Evolutionary conservation across 2,888 invertebrate species (phyloP), one percentile per base, ranked within the genome.

Genomic region (Amaurobius ferox): DNA sequence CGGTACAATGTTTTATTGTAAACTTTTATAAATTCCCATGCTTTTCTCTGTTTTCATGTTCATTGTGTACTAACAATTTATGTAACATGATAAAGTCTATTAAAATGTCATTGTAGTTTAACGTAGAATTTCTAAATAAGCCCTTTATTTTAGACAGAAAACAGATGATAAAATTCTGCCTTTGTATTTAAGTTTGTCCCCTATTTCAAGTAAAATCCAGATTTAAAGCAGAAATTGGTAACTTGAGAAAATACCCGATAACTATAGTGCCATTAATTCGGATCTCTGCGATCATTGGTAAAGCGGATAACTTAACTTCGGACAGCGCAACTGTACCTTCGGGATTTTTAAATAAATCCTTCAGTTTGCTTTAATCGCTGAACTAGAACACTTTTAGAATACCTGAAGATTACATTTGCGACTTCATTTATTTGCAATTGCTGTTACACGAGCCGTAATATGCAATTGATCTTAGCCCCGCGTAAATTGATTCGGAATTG

Each of bases 181-280:
- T n/a, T n/a, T n/a, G n/a, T n/a, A n/a, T n/a, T n/a, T n/a, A n/a
- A n/a, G n/a, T n/a, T n/a, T n/a, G n/a, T 35, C 5, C 9, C 35
- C 9, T 35, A 35, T 35, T 35, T 35, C 35, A 5, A 55, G 16
- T 55, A 2, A 23, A 55, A 55, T 11, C 19, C 23, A 23, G 2
- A 55, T 23, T 23, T 55, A 16, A 44, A 16, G 5, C 55, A 23
- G 23, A 55, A n/a, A 55, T 55, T 55, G 55, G 55, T 55, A 55
- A 55, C 55, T 23, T 55, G 55, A 55, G 55, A 16, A 55, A 55
- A 55, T 55, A 23, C 55, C 55, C 55, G 55, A 55, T 55, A 55
- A 55, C 55, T 55, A n/a, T n/a, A 23, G 23, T 6, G 23, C 23
- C 55, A 23, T 55, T 55, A 55, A 23, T 23, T 23, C 3, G 55